Evolutionary conservation across 2,797 vertebrate species (phyloP).

Genomic region (Selene dorsalis): DNA sequence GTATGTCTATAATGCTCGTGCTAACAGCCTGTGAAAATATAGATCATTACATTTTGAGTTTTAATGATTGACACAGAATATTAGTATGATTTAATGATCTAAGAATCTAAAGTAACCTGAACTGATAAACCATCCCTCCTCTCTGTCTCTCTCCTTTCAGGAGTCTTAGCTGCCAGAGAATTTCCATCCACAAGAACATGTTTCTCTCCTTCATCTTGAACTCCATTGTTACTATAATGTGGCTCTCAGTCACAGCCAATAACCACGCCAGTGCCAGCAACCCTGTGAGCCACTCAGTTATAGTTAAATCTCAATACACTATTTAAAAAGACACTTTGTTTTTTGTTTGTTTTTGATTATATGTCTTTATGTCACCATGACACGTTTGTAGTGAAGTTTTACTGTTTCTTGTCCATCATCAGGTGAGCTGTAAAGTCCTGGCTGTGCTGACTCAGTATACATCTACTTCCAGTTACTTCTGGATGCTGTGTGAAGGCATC

Average conservation of each 20-base stretch:
- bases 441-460: constrained; percentile 80
- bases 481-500: constrained; percentile 89
- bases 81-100: neutral
- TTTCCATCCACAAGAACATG: constrained; percentile 88
- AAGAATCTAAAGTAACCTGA: neutral
- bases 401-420: constrained; percentile 54
- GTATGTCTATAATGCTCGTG: too few species aligned
- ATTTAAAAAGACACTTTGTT: neutral
- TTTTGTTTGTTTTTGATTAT: neutral
- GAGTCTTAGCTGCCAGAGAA: constrained; percentile 87
- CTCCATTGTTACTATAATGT: constrained; percentile 82
- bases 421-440: constrained; percentile 86
- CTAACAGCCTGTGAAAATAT: neutral
- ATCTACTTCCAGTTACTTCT: constrained; percentile 83
- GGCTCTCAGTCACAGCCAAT: constrained; percentile 68
- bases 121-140: neutral
- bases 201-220: constrained; percentile 87
- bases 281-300: constrained; percentile 68
- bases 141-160: constrained; percentile 58
- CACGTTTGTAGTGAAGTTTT: neutral
- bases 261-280: constrained; percentile 65
- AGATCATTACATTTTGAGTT: neutral
- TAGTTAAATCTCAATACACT: neutral
- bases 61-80: neutral
- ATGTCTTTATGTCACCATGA: too few species aligned